A percentile compares a stretch with the other conserved stretches of the same genome.
phyloP scores from a whole-genome alignment of 92 coral and sea anemone genomes.

The Epizoanthus stellaris region DNA sequence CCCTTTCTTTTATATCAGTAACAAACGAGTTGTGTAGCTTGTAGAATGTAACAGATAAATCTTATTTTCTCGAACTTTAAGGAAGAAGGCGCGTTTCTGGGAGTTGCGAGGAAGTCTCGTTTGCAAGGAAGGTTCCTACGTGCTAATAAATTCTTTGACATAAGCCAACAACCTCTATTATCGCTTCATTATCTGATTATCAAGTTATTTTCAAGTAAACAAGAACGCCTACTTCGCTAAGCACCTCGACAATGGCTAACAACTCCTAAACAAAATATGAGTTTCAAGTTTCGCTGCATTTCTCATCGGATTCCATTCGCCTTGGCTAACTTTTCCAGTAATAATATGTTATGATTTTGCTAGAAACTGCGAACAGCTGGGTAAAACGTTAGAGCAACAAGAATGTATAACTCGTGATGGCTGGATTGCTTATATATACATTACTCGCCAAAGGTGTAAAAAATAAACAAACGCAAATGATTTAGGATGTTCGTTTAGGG shows the following conservation, averaged over 20 bases:
- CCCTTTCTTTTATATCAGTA: too few species aligned
- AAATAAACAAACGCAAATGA: too few species aligned
- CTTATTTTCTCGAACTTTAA: neutral
- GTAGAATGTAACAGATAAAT: too few species aligned
- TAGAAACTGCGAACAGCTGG: neutral
- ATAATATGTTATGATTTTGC: neutral
- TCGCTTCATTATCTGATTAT: conserved; percentile 31
- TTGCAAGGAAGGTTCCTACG: neutral
- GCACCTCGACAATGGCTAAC: neutral
- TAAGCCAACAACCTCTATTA: conserved; percentile 5
- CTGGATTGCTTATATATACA: neutral
- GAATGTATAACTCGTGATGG: neutral
- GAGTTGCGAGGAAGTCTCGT: neutral
- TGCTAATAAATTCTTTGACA: neutral
- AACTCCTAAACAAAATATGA: neutral
- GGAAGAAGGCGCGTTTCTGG: neutral
- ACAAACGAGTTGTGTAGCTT: too few species aligned
- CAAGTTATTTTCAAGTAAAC: neutral
- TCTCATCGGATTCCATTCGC: neutral
- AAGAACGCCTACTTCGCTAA: neutral
- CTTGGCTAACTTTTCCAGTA: neutral
- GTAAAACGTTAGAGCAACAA: neutral
- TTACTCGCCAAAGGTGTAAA: too few species aligned
- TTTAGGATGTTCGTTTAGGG: too few species aligned
- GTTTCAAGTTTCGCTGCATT: neutral